Evolutionary conservation across 2,113 vertebrate species (phyloP), one percentile per base, ranked within the genome.

Genomic region (Paramormyrops kingsleyae): DNA sequence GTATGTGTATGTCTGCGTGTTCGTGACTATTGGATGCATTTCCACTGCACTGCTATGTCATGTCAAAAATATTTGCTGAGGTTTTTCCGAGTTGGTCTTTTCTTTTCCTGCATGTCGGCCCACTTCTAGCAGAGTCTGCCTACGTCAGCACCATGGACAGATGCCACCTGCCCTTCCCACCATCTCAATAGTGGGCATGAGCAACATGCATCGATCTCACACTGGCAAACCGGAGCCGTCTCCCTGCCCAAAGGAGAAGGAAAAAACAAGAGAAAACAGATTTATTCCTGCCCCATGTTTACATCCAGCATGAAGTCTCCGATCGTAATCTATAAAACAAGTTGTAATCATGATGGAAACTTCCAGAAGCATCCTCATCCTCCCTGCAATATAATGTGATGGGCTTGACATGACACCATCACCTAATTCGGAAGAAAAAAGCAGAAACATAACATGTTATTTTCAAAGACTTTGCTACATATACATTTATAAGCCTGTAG

Each of bases 61-160:
- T 19, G 35, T 80, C 31, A 80, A 7, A 42, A 80, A 39, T 80
- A 80, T 77, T 35, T 17, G 35, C 74, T 80, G 74, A 42, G 74
- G 35, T 42, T 80, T 70, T 42, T 42, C 17, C 2, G 39, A 19
- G 35, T 13, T 3, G 74, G 4, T 42, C 35, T 42, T 77, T 39
- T 50, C 24, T 62, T 49, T 27, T 27, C 83, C 17, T n/a, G 44
- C 19, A 42, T n/a, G 44, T n/a, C 5, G 9, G 74, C 74, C 74
- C 44, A 84, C 44, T 84, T 24, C 42, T 84, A 15, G 74, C 74
- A 80, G 74, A 44, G 83, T 46, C 44, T 44, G 44, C 19, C 19
- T 21, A 66, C 47, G 35, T 90, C 87, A 88, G 90, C 77, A 88
- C 90, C 87, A 90, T 70, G 90, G 87, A 88, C 53, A 90, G 87